phyloP scores from a whole-genome alignment of 2,888 invertebrate species.

The Eubasilissa splendida region DNA sequence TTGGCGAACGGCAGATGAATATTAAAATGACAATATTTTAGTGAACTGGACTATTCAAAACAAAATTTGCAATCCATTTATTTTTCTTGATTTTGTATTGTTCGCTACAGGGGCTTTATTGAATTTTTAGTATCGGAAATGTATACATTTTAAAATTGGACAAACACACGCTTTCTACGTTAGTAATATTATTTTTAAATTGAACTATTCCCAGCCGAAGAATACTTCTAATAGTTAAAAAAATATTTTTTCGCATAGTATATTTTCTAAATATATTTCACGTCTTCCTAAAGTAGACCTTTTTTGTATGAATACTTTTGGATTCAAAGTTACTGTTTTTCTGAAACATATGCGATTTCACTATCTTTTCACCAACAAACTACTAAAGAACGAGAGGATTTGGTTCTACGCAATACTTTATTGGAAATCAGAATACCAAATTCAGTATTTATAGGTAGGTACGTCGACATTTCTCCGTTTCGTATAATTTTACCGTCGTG shows the following conservation, averaged over 20 bases:
- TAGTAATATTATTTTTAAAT: too few species aligned
- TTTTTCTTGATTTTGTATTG: background rate
- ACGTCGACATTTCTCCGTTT: constrained; percentile 25
- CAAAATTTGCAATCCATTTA: constrained; percentile 15
- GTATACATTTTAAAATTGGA: too few species aligned
- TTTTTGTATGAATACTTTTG: background rate
- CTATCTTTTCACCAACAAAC: background rate
- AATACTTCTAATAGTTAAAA: too few species aligned
- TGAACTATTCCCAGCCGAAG: too few species aligned
- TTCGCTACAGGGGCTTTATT: too few species aligned
- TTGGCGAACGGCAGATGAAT: constrained; percentile 12
- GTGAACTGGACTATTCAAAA: constrained; percentile 9
- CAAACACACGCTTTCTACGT: too few species aligned
- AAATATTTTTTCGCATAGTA: too few species aligned
- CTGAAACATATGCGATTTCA: background rate
- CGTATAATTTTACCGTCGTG: background rate
- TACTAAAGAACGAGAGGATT: background rate
- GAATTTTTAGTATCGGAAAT: too few species aligned
- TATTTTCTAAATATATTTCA: too few species aligned
- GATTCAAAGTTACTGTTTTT: background rate
- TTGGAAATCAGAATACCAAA: constrained; percentile 37
- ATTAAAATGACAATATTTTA: constrained; percentile 18
- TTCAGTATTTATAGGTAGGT: background rate
- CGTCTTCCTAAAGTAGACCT: too few species aligned
- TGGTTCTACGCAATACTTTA: constrained; percentile 3